Evolutionary conservation across 2,797 vertebrate species (phyloP).

Genomic region (Falco columbarius): DNA sequence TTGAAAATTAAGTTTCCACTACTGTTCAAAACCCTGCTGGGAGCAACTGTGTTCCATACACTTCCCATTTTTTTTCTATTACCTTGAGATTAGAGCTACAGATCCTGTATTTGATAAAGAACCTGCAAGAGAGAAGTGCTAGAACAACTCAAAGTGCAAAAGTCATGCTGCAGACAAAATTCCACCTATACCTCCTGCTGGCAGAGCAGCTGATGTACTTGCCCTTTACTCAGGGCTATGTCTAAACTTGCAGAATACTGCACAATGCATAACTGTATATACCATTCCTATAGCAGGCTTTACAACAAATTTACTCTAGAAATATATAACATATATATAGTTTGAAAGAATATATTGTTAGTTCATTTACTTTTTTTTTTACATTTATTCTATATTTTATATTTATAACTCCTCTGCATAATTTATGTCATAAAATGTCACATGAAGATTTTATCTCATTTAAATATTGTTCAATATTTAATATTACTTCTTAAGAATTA

Average conservation of each 20-base stretch:
- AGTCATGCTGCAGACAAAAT: neutral
- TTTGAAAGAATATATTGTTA: neutral
- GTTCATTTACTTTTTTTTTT: neutral
- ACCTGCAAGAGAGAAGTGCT: neutral
- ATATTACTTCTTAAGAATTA: neutral
- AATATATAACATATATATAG: neutral
- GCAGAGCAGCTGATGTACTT: neutral
- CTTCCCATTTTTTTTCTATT: neutral
- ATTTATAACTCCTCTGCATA: neutral
- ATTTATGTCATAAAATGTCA: neutral
- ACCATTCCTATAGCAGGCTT: neutral
- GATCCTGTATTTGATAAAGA: neutral
- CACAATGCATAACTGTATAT: neutral
- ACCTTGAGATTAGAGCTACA: neutral
- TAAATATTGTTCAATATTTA: neutral
- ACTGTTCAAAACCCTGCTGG: neutral
- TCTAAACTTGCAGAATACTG: neutral
- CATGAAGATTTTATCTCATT: neutral
- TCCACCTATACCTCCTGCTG: neutral
- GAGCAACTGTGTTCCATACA: neutral
- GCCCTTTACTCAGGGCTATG: neutral
- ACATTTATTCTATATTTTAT: neutral
- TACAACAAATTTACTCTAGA: neutral
- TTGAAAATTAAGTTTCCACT: neutral
- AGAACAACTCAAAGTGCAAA: neutral